Evolutionary conservation across 2,113 vertebrate genomes (phyloP), one percentile per base, ranked within the genome.

Genomic region (Rhinopomastus cyanomelas): DNA sequence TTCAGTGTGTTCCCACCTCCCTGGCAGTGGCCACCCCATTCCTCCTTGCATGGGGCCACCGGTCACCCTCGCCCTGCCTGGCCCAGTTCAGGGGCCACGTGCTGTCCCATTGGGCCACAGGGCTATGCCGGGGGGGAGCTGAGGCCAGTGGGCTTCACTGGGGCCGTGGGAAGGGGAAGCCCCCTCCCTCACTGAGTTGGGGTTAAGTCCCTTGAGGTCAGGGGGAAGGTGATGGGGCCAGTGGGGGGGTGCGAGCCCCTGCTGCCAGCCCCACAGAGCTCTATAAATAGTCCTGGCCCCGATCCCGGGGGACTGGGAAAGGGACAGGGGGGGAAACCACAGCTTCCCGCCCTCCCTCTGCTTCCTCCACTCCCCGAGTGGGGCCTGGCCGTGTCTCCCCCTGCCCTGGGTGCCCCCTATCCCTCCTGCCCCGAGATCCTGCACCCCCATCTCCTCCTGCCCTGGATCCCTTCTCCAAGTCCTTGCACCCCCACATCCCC

Each of bases 221-320:
- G 1, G 34, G 66, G 77, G 22, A 74, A 32, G 37, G 79, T 2
- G 11, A 9, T 39, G 73, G 85, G 91, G 81, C 29, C 12, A 1
- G 52, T 4, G 42, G 37, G 53, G 21, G 81, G 32, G 21, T 19
- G 37, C 0, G 16, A 29, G 65, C 56, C 29, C 46, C 80, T 9
- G 25, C 36, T 74, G 66, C 56, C 74, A 10, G 39, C 32, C 52
- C n/a, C n/a, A n/a, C 11, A 46, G 44, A 26, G 64, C 0, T 1
- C 89, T 95, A 95, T 81, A 93, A 95, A 95, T 93, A 95, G 57
- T 57, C 36, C 57, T 93, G 89, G 89, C 89, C 71, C 46, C 2
- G 3, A 16, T 87, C 89, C 91, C 79, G 2, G 57, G 91, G 74
- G 89, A 77, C 21, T 21, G 74, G 61, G 55, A 68, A 5, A 2